Evolutionary conservation across 2,797 vertebrate species (phyloP).

Genomic region (Enteromius fasciolatus): DNA sequence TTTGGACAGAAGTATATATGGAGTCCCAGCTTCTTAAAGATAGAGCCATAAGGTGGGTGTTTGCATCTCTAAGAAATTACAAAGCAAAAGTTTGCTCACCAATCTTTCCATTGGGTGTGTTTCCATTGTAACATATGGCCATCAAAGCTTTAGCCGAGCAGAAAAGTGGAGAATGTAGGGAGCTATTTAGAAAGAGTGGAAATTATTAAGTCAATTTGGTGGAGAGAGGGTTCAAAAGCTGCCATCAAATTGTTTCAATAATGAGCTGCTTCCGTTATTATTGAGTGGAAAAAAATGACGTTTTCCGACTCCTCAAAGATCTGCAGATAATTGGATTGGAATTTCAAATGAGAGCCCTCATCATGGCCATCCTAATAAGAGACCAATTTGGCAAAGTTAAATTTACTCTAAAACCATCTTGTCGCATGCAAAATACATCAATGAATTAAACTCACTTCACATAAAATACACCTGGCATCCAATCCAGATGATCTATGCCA

Average conservation of each 20-base stretch:
- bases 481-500: constrained; percentile 35
- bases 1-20: constrained; percentile 44
- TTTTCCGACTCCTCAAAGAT: constrained; percentile 59
- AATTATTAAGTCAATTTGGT: constrained; percentile 63
- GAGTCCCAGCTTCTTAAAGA: constrained; percentile 24
- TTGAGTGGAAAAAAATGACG: constrained; percentile 62
- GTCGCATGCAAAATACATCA: constrained; percentile 39
- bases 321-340: constrained; percentile 59
- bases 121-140: constrained; percentile 63
- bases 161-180: constrained; percentile 49
- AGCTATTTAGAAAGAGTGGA: constrained; percentile 58
- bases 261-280: constrained; percentile 64
- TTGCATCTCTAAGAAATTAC: constrained; percentile 46
- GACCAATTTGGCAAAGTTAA: constrained; percentile 52
- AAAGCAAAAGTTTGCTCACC: neutral
- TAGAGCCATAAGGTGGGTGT: neutral
- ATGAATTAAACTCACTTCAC: constrained; percentile 34
- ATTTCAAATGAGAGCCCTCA: constrained; percentile 62
- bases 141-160: constrained; percentile 53
- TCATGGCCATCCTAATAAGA: constrained; percentile 32
- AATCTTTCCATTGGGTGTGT: constrained; percentile 56
- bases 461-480: constrained; percentile 39
- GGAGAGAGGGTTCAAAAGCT: constrained; percentile 61
- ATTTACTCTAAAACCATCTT: constrained; percentile 34
- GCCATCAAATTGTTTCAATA: constrained; percentile 66